A percentile compares a stretch with the other conserved stretches of the same genome.
These are phyloP conservation scores for Camponotus pennsylvanicus DNA, from an alignment of 1,140 invertebrate species.

Conservation along the genomic window DNA sequence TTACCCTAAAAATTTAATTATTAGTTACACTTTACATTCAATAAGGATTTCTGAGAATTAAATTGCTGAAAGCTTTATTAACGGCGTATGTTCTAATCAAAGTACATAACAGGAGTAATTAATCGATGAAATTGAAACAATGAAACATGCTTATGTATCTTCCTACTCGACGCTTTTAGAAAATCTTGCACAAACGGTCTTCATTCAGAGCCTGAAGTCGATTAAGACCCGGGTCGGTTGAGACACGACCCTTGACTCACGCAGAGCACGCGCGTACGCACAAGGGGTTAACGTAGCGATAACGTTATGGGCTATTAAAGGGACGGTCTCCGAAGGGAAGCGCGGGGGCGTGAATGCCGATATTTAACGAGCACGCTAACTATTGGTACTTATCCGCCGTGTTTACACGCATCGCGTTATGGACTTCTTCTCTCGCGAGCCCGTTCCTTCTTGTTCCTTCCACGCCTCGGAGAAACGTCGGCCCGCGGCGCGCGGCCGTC, in stretches of 20 bases:
- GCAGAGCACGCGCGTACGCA: neutral
- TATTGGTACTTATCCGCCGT: constrained; percentile 71
- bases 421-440: constrained; percentile 62
- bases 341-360: constrained; percentile 59
- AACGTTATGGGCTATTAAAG: constrained; percentile 62
- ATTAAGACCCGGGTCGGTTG: neutral
- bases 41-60: neutral
- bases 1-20: neutral
- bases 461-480: constrained; percentile 59
- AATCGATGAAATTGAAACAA: neutral
- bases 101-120: neutral
- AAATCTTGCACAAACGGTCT: neutral
- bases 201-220: constrained; percentile 16
- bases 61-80: neutral
- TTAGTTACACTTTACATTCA: neutral
- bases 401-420: constrained; percentile 72
- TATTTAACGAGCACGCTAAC: constrained; percentile 74
- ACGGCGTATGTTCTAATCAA: too few relatives aligned
- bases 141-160: neutral
- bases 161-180: too few relatives aligned
- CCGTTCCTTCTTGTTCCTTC: constrained; percentile 44
- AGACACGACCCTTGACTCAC: constrained; percentile 13
- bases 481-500: constrained; percentile 50
- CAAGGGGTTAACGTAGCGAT: constrained; percentile 44
- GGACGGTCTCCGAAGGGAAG: constrained; percentile 34